phyloP scores from a whole-genome alignment of 2,888 invertebrate species.

The Sisyra terminalis region DNA sequence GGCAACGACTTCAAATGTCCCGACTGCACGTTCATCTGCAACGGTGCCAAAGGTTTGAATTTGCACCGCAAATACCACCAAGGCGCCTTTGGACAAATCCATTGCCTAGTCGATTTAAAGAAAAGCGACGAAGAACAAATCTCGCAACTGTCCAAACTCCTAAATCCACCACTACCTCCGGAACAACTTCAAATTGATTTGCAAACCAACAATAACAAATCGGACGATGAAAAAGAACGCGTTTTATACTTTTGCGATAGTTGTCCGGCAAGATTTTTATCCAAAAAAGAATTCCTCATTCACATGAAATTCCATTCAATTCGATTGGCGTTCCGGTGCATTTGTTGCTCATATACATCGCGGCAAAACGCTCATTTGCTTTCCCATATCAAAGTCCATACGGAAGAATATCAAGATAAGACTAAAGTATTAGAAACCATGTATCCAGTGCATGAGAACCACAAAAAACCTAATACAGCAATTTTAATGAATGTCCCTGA shows the following conservation, averaged over 20 bases:
- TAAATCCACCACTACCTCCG: slow-evolving; percentile 22
- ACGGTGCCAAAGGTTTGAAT: slow-evolving; percentile 50
- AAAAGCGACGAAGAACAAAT: slow-evolving; percentile 52
- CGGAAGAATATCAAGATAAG: slow-evolving; percentile 61
- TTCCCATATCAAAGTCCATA: slow-evolving; percentile 57
- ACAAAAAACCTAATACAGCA: slow-evolving; percentile 42
- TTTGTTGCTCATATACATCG: slow-evolving; percentile 61
- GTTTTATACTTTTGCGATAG: slow-evolving; percentile 57
- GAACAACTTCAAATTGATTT: slow-evolving; percentile 15
- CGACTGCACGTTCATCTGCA: slow-evolving; percentile 65
- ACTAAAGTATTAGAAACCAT: slow-evolving; percentile 49
- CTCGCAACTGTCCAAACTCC: slow-evolving; percentile 23
- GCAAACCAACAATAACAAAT: slow-evolving; percentile 12
- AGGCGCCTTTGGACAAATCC: slow-evolving; percentile 51
- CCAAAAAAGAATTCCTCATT: slow-evolving; percentile 52
- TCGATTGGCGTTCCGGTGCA: slow-evolving; percentile 47
- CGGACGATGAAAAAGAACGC: slow-evolving; percentile 16
- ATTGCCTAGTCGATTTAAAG: slow-evolving; percentile 47
- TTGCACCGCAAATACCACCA: slow-evolving; percentile 62
- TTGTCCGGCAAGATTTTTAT: slow-evolving; percentile 72
- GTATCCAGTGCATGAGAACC: slow-evolving; percentile 43
- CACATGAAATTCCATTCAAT: slow-evolving; percentile 56
- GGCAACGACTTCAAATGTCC: slow-evolving; percentile 49
- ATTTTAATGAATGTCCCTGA: slow-evolving; percentile 27
- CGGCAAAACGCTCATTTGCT: slow-evolving; percentile 49